Conservation (phyloP, 1,140 invertebrate genomes). For the Cheumatopsyche charites region DNA sequence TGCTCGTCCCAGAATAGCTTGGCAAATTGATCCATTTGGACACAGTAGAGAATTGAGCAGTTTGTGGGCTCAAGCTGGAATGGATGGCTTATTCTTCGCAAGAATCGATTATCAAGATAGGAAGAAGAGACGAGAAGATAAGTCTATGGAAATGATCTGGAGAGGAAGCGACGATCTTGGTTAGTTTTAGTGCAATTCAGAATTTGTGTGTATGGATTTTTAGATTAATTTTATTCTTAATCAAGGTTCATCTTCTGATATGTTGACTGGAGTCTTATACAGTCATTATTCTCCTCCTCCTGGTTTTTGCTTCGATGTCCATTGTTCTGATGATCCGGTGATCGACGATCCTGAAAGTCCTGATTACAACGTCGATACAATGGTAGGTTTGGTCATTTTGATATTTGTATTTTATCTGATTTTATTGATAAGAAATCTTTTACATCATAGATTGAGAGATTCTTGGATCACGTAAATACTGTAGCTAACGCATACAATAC, state of each 20-base stretch:
- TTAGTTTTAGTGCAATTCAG: slow-evolving; percentile 46
- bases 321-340: slow-evolving; percentile 83
- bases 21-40: slow-evolving; percentile 95
- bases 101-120: slow-evolving; percentile 91
- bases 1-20: slow-evolving; percentile 79
- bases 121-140: slow-evolving; percentile 62
- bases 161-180: slow-evolving; percentile 73
- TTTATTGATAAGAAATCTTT: slow-evolving; percentile 22
- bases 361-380: slow-evolving; percentile 73
- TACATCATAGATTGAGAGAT: slow-evolving; percentile 62
- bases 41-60: slow-evolving; percentile 89
- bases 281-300: slow-evolving; percentile 82
- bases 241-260: slow-evolving; percentile 63
- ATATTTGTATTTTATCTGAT: background rate
- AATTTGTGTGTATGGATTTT: background rate
- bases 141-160: slow-evolving; percentile 88
- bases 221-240: too few relatives aligned
- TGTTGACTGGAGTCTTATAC: slow-evolving; percentile 76
- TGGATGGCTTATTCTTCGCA: slow-evolving; percentile 87
- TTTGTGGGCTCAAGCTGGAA: slow-evolving; percentile 82
- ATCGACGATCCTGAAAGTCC: slow-evolving; percentile 75
- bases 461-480: slow-evolving; percentile 62
- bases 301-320: slow-evolving; percentile 89
- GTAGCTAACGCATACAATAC: slow-evolving; percentile 66
- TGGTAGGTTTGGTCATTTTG: slow-evolving; percentile 57